phyloP scores from a whole-genome alignment of 1,140 invertebrate species.

The Zaprionus inermis region DNA sequence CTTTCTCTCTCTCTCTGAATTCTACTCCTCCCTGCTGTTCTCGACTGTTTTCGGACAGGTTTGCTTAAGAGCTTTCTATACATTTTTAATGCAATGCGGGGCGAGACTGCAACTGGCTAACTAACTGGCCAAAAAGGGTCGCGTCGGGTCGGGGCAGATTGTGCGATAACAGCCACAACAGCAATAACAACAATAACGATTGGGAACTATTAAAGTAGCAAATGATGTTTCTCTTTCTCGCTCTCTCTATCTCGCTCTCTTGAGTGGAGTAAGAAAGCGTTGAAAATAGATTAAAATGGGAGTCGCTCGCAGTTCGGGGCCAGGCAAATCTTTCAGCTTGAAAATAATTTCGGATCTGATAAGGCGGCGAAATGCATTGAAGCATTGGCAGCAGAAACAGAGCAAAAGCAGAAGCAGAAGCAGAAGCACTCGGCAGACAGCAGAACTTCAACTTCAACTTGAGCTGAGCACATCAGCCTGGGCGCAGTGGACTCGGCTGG shows the following conservation, averaged over 20 bases:
- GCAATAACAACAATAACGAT: slow-evolving; percentile 54
- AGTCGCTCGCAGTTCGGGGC: slow-evolving; percentile 19
- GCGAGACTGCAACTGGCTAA: slow-evolving; percentile 53
- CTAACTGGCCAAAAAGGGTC: slow-evolving; percentile 76
- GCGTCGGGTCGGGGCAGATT: slow-evolving; percentile 68
- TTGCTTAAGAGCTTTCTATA: slow-evolving; percentile 81
- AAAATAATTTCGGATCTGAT: slow-evolving; percentile 75
- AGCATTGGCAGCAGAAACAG: slow-evolving; percentile 57
- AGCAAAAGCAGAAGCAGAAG: slow-evolving; percentile 8
- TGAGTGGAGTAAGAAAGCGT: slow-evolving; percentile 57
- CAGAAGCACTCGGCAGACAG: slow-evolving; percentile 27
- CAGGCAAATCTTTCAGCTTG: slow-evolving; percentile 63
- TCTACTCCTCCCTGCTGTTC: not conserved
- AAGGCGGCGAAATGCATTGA: slow-evolving; percentile 70
- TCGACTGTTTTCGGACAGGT: slow-evolving; percentile 45
- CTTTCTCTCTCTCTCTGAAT: not conserved
- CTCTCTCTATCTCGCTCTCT: not conserved
- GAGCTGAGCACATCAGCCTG: not conserved
- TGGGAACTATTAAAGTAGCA: slow-evolving; percentile 76
- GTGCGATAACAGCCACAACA: slow-evolving; percentile 58
- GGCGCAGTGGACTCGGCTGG: slow-evolving; percentile 26
- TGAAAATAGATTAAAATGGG: slow-evolving; percentile 73
- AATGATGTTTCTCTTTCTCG: slow-evolving; percentile 64
- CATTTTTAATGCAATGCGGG: slow-evolving; percentile 73
- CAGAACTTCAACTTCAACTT: slow-evolving; percentile 37